phyloP scores from a whole-genome alignment of 2,113 vertebrate genomes.

The Pangasianodon hypophthalmus region DNA sequence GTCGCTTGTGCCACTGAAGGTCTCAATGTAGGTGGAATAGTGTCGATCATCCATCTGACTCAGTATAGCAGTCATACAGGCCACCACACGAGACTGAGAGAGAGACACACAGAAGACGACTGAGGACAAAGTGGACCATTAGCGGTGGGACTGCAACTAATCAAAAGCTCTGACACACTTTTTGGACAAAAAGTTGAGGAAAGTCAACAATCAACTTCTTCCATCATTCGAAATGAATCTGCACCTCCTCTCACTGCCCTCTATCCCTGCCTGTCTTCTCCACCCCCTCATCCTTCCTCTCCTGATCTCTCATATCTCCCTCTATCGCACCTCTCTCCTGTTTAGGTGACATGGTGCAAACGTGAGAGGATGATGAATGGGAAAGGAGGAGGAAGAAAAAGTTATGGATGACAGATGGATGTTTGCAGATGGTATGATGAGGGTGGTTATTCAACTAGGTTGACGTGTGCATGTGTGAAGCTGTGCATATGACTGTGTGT shows the following conservation, averaged over 20 bases:
- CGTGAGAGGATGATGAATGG: conserved; percentile 42
- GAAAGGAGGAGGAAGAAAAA: conserved; percentile 38
- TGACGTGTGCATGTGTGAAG: conserved; percentile 21
- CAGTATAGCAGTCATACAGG: conserved; percentile 95
- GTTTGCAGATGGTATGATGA: conserved; percentile 65
- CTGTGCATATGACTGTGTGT: conserved; percentile 12
- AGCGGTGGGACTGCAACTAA: conserved; percentile 23
- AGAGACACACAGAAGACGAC: conserved; percentile 8
- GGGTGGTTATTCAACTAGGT: conserved; percentile 44
- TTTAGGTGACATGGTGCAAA: conserved; percentile 38
- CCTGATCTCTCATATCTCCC: not conserved
- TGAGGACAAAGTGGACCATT: conserved; percentile 25
- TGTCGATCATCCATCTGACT: conserved; percentile 93
- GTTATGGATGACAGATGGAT: conserved; percentile 59
- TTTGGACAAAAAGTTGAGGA: not conserved
- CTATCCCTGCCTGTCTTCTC: conserved; percentile 12
- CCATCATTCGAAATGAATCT: conserved; percentile 45
- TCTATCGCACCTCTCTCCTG: not conserved
- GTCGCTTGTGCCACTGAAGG: conserved; percentile 83
- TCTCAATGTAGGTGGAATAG: conserved; percentile 91
- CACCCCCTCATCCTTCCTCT: not conserved
- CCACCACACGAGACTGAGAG: conserved; percentile 89
- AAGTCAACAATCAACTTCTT: conserved; percentile 41
- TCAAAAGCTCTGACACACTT: conserved; percentile 30
- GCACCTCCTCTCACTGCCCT: conserved; percentile 17